phyloP scores from a whole-genome alignment of 1,140 invertebrate genomes.

The Ceratina japonica region DNA sequence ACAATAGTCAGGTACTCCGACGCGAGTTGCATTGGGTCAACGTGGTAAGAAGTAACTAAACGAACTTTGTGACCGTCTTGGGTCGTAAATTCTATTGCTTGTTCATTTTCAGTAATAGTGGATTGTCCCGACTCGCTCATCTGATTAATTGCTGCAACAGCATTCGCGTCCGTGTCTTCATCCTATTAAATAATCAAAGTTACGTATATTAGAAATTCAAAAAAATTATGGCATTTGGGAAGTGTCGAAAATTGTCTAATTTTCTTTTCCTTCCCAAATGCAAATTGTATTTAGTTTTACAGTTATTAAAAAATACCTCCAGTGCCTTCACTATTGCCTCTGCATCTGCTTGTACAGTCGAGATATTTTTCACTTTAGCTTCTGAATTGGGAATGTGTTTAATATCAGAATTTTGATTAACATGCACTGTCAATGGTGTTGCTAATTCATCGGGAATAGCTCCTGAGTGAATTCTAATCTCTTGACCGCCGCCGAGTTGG shows the following conservation, averaged over 20 bases:
- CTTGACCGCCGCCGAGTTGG: slow-evolving; percentile 74
- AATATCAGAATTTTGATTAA: slow-evolving; percentile 55
- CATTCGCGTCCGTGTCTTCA: slow-evolving; percentile 67
- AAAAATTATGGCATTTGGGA: neutral
- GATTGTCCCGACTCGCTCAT: slow-evolving; percentile 65
- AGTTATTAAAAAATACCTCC: slow-evolving; percentile 55
- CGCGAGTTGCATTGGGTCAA: slow-evolving; percentile 75
- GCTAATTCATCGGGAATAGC: slow-evolving; percentile 62
- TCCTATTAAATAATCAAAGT: slow-evolving; percentile 54
- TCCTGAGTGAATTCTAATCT: slow-evolving; percentile 72
- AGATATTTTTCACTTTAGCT: slow-evolving; percentile 37
- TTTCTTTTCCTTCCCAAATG: neutral
- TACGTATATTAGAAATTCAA: neutral
- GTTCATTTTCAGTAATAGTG: slow-evolving; percentile 67
- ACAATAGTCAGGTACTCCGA: slow-evolving; percentile 79
- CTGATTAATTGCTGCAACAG: slow-evolving; percentile 71
- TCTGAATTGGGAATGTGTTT: slow-evolving; percentile 34
- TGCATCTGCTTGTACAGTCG: slow-evolving; percentile 63
- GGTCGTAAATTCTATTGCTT: slow-evolving; percentile 78
- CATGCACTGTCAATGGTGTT: slow-evolving; percentile 60
- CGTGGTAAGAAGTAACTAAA: slow-evolving; percentile 76
- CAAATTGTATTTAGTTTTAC: no score
- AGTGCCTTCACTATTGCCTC: slow-evolving; percentile 71
- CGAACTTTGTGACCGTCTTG: slow-evolving; percentile 79
- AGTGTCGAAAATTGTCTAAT: neutral